Evolutionary conservation across 2,797 vertebrate genomes (phyloP), one percentile per base, ranked within the genome.

Genomic region (Xyrichtys novacula): DNA sequence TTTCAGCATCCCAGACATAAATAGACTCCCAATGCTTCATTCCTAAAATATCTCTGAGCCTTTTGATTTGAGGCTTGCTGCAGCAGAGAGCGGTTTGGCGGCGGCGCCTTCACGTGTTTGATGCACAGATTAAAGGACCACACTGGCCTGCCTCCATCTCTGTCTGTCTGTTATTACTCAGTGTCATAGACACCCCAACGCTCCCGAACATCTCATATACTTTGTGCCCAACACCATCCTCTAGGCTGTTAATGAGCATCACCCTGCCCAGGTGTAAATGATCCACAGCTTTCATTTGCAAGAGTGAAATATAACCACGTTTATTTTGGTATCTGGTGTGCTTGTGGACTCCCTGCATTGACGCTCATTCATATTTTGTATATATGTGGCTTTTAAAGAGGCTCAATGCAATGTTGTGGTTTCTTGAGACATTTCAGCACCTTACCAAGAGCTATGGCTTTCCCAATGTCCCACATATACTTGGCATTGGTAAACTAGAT

Each of bases 391-490:
- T 92, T 91, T 87, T 59, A 86, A 87, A 77, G 65, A 84, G 79
- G 74, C 84, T 80, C 78, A 83, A 74, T 84, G 81, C 80, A 77
- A 71, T 72, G 75, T 89, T 76, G 87, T 90, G 78, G 74, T 88
- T 84, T 84, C 63, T 86, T 60, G 71, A 76, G 71, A 76, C 60
- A 14, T 88, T 75, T 80, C 76, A 84, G 88, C 91, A 92, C 85
- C 87, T 93, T 92, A 84, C 66, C 75, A 80, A 83, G 67, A 87
- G 78, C 74, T 83, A 76, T 82, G 88, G 88, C 87, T 90, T 87
- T 81, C 75, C 80, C 76, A 78, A 56, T 86, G 78, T 78, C 83
- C 83, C 69, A 76, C 83, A 69, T 88, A 88, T 78, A 86, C 81
- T 69, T 60, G 67, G 55, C 90, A 88, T 83, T 82, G 86, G 82